Conservation (phyloP, 2,113 vertebrate genomes). For the Heteronetta atricapilla region DNA sequence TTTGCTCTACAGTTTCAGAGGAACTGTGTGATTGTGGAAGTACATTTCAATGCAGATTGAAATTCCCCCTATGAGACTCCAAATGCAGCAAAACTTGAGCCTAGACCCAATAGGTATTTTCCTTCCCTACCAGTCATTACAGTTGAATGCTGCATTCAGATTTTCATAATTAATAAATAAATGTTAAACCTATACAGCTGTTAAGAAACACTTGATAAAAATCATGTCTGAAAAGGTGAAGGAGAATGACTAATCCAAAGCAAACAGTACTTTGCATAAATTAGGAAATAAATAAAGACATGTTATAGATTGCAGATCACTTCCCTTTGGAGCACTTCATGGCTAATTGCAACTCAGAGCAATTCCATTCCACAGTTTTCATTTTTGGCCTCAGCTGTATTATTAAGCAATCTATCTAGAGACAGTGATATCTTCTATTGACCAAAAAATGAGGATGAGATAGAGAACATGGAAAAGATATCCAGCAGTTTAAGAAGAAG, state of each 20-base stretch:
- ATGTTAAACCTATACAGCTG: background rate
- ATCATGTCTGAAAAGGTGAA: constrained; percentile 26
- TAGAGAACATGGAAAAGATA: background rate
- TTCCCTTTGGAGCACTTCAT: constrained; percentile 4
- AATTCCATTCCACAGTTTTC: background rate
- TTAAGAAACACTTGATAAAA: constrained; percentile 49
- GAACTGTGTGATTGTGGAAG: background rate
- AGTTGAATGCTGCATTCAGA: background rate
- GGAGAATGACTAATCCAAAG: constrained; percentile 31
- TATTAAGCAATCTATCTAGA: background rate
- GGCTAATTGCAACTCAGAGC: background rate
- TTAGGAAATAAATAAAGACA: constrained; percentile 38
- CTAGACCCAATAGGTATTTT: background rate
- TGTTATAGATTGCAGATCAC: background rate
- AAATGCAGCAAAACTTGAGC: background rate
- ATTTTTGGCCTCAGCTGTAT: background rate
- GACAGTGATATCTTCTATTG: background rate
- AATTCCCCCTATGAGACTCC: background rate
- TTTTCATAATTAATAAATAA: constrained; percentile 18
- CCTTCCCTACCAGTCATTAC: background rate
- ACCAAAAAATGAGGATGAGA: background rate
- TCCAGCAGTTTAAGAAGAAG: background rate
- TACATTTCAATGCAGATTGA: background rate
- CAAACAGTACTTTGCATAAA: constrained; percentile 53
- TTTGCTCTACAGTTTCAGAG: background rate